phyloP scores from a whole-genome alignment of 2,888 invertebrate genomes.

The Zygogramma bicolorata region DNA sequence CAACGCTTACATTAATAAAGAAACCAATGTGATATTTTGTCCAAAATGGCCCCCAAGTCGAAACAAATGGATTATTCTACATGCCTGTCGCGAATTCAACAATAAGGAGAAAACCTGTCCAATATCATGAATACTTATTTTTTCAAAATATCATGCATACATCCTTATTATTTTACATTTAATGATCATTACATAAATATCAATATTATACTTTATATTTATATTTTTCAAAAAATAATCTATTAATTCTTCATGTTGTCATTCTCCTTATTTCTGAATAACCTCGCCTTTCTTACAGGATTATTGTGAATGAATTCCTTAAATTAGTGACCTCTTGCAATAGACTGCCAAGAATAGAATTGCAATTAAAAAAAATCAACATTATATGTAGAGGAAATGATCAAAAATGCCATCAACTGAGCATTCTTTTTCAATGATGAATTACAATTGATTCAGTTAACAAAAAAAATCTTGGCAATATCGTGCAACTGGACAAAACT shows the following conservation, averaged over 20 bases:
- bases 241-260: constrained; percentile 58
- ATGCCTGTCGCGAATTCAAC: constrained; percentile 63
- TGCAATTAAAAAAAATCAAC: too few relatives aligned
- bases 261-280: constrained; percentile 65
- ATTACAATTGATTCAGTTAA: too few relatives aligned
- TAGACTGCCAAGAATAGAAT: constrained; percentile 15
- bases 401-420: too few relatives aligned
- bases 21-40: constrained; percentile 48
- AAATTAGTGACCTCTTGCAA: constrained; percentile 54
- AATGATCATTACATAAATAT: constrained; percentile 64
- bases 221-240: constrained; percentile 68
- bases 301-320: constrained; percentile 67
- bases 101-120: constrained; percentile 65
- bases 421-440: too few relatives aligned
- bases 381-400: too few relatives aligned
- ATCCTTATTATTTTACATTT: constrained; percentile 62
- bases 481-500: constrained; percentile 14
- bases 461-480: constrained; percentile 11
- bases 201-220: constrained; percentile 60
- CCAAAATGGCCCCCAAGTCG: constrained; percentile 54
- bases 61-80: constrained; percentile 53
- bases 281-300: constrained; percentile 65
- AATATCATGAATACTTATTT: constrained; percentile 59
- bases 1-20: constrained; percentile 53
- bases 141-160: constrained; percentile 62